phyloP scores from a whole-genome alignment of 2,113 vertebrate species.

The Anolis carolinensis region DNA sequence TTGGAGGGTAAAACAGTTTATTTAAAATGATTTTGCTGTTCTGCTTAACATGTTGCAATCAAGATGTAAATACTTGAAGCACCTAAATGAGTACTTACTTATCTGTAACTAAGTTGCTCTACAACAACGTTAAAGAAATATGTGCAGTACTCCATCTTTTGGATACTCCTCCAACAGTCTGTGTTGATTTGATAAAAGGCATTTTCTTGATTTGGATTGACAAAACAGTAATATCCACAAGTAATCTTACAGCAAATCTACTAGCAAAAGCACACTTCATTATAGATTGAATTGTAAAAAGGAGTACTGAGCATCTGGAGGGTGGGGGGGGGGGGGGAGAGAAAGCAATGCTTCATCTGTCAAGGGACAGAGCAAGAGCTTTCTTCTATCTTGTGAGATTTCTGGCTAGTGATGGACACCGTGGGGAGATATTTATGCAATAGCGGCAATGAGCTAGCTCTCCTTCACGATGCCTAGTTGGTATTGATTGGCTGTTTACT shows the following conservation, averaged over 20 bases:
- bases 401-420: background rate
- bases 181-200: background rate
- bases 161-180: background rate
- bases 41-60: background rate
- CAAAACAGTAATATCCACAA: background rate
- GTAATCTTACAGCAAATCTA: background rate
- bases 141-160: background rate
- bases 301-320: background rate
- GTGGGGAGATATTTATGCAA: slow-evolving; percentile 3
- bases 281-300: background rate
- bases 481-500: slow-evolving; percentile 24
- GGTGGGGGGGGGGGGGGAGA: too few species aligned
- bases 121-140: background rate
- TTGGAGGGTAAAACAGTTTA: background rate
- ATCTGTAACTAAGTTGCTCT: background rate
- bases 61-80: background rate
- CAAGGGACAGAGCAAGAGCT: background rate
- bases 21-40: background rate
- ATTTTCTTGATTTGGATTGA: background rate
- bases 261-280: background rate
- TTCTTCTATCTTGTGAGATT: background rate
- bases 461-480: background rate
- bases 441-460: background rate
- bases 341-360: background rate
- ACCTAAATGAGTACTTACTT: background rate